phyloP scores from a whole-genome alignment of 2,113 vertebrate species.

The Daubentonia madagascariensis region DNA sequence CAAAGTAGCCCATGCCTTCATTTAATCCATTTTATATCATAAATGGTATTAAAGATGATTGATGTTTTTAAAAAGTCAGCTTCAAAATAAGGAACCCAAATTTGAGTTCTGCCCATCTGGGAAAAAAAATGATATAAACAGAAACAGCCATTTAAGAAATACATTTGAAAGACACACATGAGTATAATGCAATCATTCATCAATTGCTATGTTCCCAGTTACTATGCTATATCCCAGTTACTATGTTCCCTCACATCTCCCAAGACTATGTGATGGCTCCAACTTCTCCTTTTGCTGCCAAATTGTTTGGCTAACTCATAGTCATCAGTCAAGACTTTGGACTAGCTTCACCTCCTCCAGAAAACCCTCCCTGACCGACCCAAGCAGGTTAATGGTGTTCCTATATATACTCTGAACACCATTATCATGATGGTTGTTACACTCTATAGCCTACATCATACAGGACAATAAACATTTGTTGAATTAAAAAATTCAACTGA shows the following conservation, averaged over 20 bases:
- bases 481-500: not conserved
- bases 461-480: not conserved
- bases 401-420: not conserved
- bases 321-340: not conserved
- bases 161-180: not conserved
- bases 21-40: not conserved
- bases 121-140: not conserved
- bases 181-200: not conserved
- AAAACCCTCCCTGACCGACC: not conserved
- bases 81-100: conserved; percentile 6
- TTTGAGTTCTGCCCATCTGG: not conserved
- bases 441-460: not conserved
- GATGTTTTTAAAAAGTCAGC: not conserved
- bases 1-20: not conserved
- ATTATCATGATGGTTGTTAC: not conserved
- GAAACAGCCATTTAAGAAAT: not conserved
- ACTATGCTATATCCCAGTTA: not conserved
- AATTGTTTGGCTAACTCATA: not conserved
- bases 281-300: not conserved
- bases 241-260: not conserved
- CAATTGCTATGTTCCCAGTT: not conserved
- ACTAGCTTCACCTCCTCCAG: not conserved
- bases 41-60: not conserved
- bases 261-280: not conserved
- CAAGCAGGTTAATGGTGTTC: not conserved